These are phyloP conservation scores for Crax fasciolata DNA, from an alignment of 2,797 vertebrate genomes.

Conservation along the genomic window DNA sequence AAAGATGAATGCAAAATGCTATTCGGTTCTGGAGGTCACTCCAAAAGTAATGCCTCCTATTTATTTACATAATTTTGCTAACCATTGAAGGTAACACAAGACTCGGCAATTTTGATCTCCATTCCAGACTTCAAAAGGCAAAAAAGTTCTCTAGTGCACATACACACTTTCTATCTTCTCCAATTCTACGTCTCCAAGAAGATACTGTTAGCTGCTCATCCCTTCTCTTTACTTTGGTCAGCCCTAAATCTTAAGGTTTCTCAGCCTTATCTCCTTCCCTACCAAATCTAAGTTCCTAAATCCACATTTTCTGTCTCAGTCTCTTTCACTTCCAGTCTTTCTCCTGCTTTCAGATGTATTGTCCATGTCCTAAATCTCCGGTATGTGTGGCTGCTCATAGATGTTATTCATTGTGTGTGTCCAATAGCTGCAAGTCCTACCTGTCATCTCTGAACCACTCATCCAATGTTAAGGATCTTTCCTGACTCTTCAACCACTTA, in stretches of 20 bases:
- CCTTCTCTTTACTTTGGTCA: background rate
- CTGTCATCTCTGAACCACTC: background rate
- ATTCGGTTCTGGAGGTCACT: background rate
- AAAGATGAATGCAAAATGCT: background rate
- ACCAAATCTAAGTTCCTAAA: background rate
- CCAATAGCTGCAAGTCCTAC: background rate
- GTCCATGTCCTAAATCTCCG: background rate
- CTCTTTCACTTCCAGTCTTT: background rate
- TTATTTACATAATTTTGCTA: background rate
- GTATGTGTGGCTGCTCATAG: background rate
- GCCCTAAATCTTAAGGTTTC: background rate
- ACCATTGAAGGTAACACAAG: background rate
- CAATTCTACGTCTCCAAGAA: background rate
- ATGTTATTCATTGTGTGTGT: rapidly evolving
- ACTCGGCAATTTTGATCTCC: background rate
- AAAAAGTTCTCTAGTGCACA: background rate
- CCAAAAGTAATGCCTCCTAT: too few relatives aligned
- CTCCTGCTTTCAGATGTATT: background rate
- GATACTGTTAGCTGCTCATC: background rate
- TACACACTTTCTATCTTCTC: background rate
- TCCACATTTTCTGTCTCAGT: background rate
- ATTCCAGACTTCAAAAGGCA: background rate
- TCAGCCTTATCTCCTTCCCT: background rate
- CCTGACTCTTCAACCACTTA: background rate
- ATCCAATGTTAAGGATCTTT: background rate